A percentile compares a stretch with the other conserved stretches of the same genome.
Conservation (phyloP, 2,888 invertebrate species). For the Epistrophe grossulariae region DNA sequence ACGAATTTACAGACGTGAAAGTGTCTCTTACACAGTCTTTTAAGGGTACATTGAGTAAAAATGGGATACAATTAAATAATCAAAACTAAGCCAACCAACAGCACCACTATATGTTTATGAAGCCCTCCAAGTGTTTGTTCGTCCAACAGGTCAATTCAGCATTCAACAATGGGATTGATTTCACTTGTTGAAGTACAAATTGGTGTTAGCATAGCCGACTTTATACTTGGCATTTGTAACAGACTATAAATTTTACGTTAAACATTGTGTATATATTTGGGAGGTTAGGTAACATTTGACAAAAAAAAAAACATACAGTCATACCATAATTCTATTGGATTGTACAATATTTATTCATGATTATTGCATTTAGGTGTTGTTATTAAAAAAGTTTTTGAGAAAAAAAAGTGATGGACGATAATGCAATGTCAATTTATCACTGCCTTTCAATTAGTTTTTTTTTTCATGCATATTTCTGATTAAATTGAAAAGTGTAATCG, state of each 20-base stretch:
- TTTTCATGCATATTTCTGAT: too few species aligned
- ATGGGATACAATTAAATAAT: slow-evolving; percentile 58
- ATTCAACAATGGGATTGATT: slow-evolving; percentile 70
- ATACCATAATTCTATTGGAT: too few species aligned
- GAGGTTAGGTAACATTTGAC: slow-evolving; percentile 30
- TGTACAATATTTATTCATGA: too few species aligned
- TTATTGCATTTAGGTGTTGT: too few species aligned
- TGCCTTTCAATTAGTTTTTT: too few species aligned
- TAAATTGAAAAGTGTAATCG: too few species aligned
- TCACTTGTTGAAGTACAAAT: slow-evolving; percentile 69
- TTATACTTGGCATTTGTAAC: slow-evolving; percentile 39
- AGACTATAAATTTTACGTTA: slow-evolving; percentile 34
- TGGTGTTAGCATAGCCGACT: slow-evolving; percentile 8
- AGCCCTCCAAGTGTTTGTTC: slow-evolving; percentile 61
- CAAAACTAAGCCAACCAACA: slow-evolving; percentile 30
- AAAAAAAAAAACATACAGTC: neutral
- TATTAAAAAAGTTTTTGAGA: neutral
- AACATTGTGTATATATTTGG: slow-evolving; percentile 9
- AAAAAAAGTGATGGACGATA: too few species aligned
- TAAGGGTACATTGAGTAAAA: slow-evolving; percentile 70
- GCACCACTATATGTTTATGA: slow-evolving; percentile 35
- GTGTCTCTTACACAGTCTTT: slow-evolving; percentile 52
- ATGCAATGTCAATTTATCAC: too few species aligned
- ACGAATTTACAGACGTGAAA: slow-evolving; percentile 66
- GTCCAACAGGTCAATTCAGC: slow-evolving; percentile 39